Evolutionary conservation across 2,113 vertebrate genomes (phyloP), one percentile per base, ranked within the genome.

Genomic region (Hydrolagus affinis): DNA sequence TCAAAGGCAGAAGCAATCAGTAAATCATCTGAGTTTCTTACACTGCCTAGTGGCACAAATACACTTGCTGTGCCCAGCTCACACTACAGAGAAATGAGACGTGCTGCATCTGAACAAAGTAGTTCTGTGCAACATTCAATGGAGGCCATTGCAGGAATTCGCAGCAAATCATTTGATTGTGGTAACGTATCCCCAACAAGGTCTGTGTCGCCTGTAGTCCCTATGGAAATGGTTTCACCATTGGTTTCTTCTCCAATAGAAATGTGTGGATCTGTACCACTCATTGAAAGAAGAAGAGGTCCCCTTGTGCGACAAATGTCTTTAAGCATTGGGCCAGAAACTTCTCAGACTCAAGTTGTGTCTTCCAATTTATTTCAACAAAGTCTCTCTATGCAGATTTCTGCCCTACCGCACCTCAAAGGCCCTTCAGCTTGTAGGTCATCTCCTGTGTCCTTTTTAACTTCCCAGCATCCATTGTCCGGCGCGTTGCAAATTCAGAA

Each of bases 81-180:
- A 85, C 89, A 88, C 78, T 92, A 89, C 86, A 90, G 93, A 80
- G 94, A 95, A 87, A 99, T 99, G 95, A 94, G 97, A 87, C 95
- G 97, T 14, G 95, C 97, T 0, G 96, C 95, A 0, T 98, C 97
- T 0, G 98, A 99, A 87, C 98, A 99, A 87, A 98, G 96, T 86
- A 95, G 90, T 85, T 96, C 94, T 76, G 92, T 95, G 0, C 96
- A 96, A 69, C 93, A 95, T 0, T 95, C 95, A 0, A 94, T 97
- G 91, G 97, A 98, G 85, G 92, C 96, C 77, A 91, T 90, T 62
- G 93, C 91, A 68, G 96, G 97, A 85, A 95, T 95, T 86, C 95
- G 97, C 88, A 99, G 98, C 91, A 99, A 98, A 86, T 99, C 97
- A 0, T 98, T 99, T 0, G 97, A 99, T 88, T 98, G 92, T 86